Evolutionary conservation across 1,140 invertebrate species (phyloP).

Genomic region (Anthonomus grandis): DNA sequence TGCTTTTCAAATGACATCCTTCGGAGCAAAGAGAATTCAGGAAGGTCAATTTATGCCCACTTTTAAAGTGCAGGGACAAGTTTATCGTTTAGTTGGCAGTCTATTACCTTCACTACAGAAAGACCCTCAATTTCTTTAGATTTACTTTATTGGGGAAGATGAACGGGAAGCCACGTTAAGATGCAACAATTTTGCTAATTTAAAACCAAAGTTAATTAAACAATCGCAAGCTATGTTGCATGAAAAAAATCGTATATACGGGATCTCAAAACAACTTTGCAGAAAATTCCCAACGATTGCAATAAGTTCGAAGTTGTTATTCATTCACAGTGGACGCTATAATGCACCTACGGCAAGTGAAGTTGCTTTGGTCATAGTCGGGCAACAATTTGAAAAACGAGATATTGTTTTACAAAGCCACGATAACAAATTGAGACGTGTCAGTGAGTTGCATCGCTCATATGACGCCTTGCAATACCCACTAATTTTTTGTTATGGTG

Average conservation of each 20-base stretch:
- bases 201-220: constrained; percentile 30
- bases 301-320: constrained; percentile 44
- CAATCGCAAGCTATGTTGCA: constrained; percentile 40
- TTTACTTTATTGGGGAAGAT: constrained; percentile 45
- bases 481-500: constrained; percentile 51
- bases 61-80: constrained; percentile 45
- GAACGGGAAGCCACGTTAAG: constrained; percentile 31
- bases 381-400: constrained; percentile 37
- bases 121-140: constrained; percentile 38
- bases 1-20: too few relatives aligned
- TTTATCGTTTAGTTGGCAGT: constrained; percentile 45
- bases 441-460: constrained; percentile 47
- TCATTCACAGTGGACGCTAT: constrained; percentile 48
- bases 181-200: constrained; percentile 32
- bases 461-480: constrained; percentile 54
- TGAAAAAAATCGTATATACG: constrained; percentile 36
- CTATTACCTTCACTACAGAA: not conserved
- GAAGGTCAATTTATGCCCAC: too few relatives aligned
- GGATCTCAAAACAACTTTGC: constrained; percentile 41
- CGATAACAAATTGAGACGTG: constrained; percentile 38
- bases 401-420: constrained; percentile 29
- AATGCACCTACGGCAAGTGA: constrained; percentile 51
- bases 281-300: constrained; percentile 39
- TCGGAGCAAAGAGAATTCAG: too few relatives aligned
- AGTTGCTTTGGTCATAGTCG: constrained; percentile 44